These are phyloP conservation scores for Eilema caniola DNA, from an alignment of 2,888 invertebrate genomes.

Conservation along the genomic window DNA sequence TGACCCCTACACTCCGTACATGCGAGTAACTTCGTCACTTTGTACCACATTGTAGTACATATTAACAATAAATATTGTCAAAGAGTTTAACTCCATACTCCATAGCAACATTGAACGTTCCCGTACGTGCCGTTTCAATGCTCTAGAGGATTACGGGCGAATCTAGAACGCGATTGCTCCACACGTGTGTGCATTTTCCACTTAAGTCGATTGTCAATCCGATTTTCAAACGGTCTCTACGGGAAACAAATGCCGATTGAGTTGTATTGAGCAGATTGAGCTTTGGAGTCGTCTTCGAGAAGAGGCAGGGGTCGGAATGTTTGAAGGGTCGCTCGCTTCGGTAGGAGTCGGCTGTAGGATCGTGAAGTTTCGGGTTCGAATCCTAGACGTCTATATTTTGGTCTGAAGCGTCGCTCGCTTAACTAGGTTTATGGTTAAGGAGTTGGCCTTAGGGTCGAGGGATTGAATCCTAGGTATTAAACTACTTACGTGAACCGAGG, in stretches of 20 bases:
- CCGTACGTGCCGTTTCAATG: conserved; percentile 5
- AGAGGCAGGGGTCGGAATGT: neutral
- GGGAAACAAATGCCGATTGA: neutral
- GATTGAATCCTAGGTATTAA: too few species aligned
- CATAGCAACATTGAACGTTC: neutral
- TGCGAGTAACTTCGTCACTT: too few species aligned
- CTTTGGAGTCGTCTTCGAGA: neutral
- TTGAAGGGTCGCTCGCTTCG: too few species aligned
- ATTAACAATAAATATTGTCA: neutral
- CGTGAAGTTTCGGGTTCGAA: too few species aligned
- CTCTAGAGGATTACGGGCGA: conserved; percentile 11
- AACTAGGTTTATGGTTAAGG: too few species aligned
- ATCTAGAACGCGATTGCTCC: conserved; percentile 2
- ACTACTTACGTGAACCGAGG: too few species aligned
- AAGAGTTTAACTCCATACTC: neutral
- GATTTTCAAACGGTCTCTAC: conserved; percentile 1
- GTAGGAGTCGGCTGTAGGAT: too few species aligned
- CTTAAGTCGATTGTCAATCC: conserved; percentile 10
- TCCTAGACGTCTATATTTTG: too few species aligned
- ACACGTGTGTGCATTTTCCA: conserved; percentile 15
- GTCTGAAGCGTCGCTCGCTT: too few species aligned
- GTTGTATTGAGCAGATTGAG: neutral
- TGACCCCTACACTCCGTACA: too few species aligned
- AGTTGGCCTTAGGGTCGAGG: too few species aligned
- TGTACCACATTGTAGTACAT: neutral